Evolutionary conservation across 2,888 invertebrate species (phyloP).

Genomic region (Macrophya annulata): DNA sequence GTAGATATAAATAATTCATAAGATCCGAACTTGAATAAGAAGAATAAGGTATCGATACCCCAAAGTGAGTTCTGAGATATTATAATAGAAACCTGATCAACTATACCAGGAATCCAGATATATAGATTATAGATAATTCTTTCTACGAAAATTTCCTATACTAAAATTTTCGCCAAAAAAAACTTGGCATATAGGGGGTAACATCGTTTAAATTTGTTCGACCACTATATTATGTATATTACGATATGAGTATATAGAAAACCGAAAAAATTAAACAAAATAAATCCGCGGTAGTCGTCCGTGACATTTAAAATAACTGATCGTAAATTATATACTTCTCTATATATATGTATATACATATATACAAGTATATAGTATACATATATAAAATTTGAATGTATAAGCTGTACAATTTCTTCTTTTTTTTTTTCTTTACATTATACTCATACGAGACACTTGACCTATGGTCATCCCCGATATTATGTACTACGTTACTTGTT

Average conservation of each 20-base stretch:
- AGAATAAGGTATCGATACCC: too few relatives aligned
- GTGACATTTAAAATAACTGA: constrained; percentile 43
- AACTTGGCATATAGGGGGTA: neutral
- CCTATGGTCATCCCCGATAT: neutral
- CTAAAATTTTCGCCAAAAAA: neutral
- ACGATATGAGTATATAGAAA: neutral
- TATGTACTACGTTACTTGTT: too few relatives aligned
- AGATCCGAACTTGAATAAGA: neutral
- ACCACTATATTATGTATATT: neutral
- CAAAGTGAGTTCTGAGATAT: too few relatives aligned
- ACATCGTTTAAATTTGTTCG: neutral
- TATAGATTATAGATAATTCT: neutral
- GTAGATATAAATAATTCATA: neutral
- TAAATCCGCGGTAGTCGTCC: constrained; percentile 12
- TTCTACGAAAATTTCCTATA: neutral
- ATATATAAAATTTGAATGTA: neutral
- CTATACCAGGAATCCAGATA: too few relatives aligned
- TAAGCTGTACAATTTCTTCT: neutral
- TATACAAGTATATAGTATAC: neutral
- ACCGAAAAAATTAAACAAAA: neutral
- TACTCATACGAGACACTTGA: neutral
- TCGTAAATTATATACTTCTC: constrained; percentile 18
- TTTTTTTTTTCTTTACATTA: neutral
- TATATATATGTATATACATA: too few relatives aligned
- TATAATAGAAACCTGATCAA: too few relatives aligned